Conservation (phyloP, 2,888 invertebrate genomes). For the Petrolisthes cinctipes region DNA sequence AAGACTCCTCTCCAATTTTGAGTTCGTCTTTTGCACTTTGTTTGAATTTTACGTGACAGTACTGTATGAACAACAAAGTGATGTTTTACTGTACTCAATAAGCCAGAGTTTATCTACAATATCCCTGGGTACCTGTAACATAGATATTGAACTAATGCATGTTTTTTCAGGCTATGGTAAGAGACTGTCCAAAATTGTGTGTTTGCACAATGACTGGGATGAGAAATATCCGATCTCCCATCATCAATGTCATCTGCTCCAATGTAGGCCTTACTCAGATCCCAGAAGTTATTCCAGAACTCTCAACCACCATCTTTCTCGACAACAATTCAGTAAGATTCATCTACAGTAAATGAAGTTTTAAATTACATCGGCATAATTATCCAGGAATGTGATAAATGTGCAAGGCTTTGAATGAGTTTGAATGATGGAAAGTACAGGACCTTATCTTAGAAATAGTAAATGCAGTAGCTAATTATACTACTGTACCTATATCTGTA, state of each 20-base stretch:
- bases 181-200: constrained; percentile 35
- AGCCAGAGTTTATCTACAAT: neutral
- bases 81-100: no score
- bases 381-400: neutral
- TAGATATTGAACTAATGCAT: neutral
- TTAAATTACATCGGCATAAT: neutral
- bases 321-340: constrained; percentile 34
- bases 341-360: neutral
- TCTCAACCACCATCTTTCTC: constrained; percentile 21
- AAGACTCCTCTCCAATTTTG: no score
- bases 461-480: no score
- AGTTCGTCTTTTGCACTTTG: no score
- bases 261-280: constrained; percentile 25
- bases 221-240: constrained; percentile 21
- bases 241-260: constrained; percentile 39
- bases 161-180: constrained; percentile 30
- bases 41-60: no score
- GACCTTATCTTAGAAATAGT: no score
- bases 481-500: no score
- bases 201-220: constrained; percentile 37
- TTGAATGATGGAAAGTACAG: no score
- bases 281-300: constrained; percentile 33
- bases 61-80: no score
- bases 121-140: neutral
- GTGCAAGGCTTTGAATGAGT: no score